Base-by-base conservation (phyloP, 2,113 vertebrate genomes). In the Martes martes region DNA sequence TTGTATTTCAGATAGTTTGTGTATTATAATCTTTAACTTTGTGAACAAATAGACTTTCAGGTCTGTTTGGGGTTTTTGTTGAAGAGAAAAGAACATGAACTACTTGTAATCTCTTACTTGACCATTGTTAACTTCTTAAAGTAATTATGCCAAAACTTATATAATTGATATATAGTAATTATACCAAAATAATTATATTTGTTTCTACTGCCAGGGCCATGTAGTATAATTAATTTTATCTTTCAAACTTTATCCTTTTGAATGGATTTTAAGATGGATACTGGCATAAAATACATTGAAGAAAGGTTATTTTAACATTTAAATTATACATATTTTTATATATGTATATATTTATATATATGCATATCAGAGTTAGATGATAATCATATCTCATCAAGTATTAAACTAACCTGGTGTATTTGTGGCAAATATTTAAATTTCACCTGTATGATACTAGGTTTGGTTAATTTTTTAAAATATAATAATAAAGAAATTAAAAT, bases 381-480 rank as follows among this genome's bases (percentile, higher is more conserved):
- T 23, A 91, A 19, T 87, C 28, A 55, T 47, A 28, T 52, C 63
- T 90, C 50, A 47, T 65, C 67, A 79, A 1, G 5, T 69, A 39
- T 73, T 90, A 83, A 92, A 82, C 26, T 89, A 89, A 87, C 23
- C 26, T 82, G 23, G 2, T 87, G 2, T 74, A 11, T 87, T 95
- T 74, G 4, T 95, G n/a, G 24, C 47, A 85, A 86, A 74, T 79
- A 63, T 26, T 91, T 87, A 90, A 67, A 86, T 95, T 83, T 93
- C 21, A 65, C 23, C 26, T 74, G 11, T 59, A 2, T 74, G 45
- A 84, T 59, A 47, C 65, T 85, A 61, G 15, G 14, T 4, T 67
- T 91, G 23, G 39, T 95, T 91, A 91, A 65, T 76, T 80, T 42
- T 78, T 91, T 59, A 45, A 84, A 47, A 47, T 39, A n/a, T 92